Evolutionary conservation across 1,140 invertebrate species (phyloP).

Genomic region (Aphelenchoides avenae): DNA sequence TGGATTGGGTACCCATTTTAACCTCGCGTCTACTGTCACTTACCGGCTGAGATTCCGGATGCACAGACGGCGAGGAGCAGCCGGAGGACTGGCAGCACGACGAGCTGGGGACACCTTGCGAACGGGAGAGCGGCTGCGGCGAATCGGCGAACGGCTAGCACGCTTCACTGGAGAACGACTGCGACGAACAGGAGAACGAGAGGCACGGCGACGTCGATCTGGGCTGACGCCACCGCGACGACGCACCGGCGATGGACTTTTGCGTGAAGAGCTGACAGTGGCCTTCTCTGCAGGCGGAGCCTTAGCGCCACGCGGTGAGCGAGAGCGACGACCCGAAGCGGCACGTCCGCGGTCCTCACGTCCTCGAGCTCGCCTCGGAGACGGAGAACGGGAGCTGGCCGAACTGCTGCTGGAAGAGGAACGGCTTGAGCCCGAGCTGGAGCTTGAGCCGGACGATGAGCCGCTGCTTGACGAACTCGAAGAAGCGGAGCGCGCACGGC

Average conservation of each 20-base stretch:
- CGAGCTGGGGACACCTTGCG: conserved; percentile 14
- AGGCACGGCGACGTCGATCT: conserved; percentile 36
- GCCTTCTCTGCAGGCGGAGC: conserved; percentile 24
- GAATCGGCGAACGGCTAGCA: conserved; percentile 17
- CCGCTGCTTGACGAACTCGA: conserved; percentile 65
- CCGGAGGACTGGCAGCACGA: conserved; percentile 6
- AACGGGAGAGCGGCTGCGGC: background rate
- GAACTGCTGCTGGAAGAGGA: conserved; percentile 61
- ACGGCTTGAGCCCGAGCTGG: conserved; percentile 54
- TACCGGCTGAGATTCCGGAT: conserved; percentile 16
- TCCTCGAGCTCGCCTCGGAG: conserved; percentile 54
- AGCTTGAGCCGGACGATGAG: conserved; percentile 62
- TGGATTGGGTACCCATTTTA: too few relatives aligned
- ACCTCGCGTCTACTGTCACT: too few relatives aligned
- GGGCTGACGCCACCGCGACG: conserved; percentile 22
- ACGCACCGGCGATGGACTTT: conserved; percentile 42
- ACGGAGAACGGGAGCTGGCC: conserved; percentile 62
- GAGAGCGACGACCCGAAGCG: conserved; percentile 37
- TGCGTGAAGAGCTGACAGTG: conserved; percentile 29
- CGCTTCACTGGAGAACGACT: too few relatives aligned
- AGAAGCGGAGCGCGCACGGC: conserved; percentile 60
- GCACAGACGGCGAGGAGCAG: conserved; percentile 16
- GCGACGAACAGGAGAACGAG: conserved; percentile 23
- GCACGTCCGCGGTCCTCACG: conserved; percentile 2
- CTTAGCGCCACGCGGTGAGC: conserved; percentile 33